A percentile compares a stretch with the other conserved stretches of the same genome.
Evolutionary conservation across 2,797 vertebrate species (phyloP).

Genomic region (Chloroceryle inda): DNA sequence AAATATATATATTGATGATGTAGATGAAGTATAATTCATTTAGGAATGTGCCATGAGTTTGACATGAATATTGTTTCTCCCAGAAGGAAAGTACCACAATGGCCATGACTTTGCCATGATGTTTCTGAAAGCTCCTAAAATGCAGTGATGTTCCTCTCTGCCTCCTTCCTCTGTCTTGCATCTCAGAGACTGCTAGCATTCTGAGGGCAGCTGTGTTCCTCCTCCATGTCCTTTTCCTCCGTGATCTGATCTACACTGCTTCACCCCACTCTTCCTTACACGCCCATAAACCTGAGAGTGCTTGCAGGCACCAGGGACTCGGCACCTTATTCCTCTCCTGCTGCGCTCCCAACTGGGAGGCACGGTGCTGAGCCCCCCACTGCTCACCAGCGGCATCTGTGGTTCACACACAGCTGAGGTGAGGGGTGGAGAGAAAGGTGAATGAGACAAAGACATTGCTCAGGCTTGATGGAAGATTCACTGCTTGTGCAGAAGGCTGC

Average conservation of each 20-base stretch:
- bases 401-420: not conserved
- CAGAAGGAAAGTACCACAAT: not conserved
- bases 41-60: not conserved
- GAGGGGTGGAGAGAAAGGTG: constrained; percentile 5
- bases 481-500: not conserved
- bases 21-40: not conserved
- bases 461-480: not conserved
- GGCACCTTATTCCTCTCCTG: not conserved
- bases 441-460: not conserved
- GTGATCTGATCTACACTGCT: not conserved
- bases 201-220: not conserved
- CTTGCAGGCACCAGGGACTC: not conserved
- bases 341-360: accelerated
- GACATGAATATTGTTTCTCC: not conserved
- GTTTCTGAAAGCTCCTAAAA: not conserved
- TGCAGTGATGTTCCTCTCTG: not conserved
- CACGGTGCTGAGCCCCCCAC: not conserved
- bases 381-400: too few species aligned
- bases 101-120: not conserved
- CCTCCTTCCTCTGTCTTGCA: not conserved
- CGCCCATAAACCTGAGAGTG: not conserved
- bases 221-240: not conserved
- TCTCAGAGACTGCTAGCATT: not conserved
- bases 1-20: not conserved
- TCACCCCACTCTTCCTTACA: constrained; percentile 18